Conservation (phyloP, 2,888 invertebrate genomes). For the Clusia tigrina region DNA sequence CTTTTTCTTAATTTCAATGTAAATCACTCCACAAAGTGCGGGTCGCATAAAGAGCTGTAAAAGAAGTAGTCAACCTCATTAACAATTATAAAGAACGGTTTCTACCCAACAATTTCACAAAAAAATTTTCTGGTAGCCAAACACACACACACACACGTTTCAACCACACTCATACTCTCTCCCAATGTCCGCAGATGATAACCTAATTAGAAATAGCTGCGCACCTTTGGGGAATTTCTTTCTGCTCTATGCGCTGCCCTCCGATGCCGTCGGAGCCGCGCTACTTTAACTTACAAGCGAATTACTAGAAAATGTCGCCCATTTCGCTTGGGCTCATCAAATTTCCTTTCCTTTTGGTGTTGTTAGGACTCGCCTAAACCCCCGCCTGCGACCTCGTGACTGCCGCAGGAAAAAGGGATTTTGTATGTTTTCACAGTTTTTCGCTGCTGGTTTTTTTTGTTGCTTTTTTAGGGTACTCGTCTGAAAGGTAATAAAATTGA, state of each 20-base stretch:
- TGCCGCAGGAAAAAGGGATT: not conserved
- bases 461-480: not conserved
- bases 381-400: not conserved
- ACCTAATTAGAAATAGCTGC: conserved; percentile 53
- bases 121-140: no score
- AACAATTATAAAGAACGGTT: conserved; percentile 4
- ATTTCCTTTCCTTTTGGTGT: not conserved
- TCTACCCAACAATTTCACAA: not conserved
- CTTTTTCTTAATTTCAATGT: no score
- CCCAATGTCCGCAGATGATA: conserved; percentile 49
- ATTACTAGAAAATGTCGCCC: conserved; percentile 49
- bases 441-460: conserved; percentile 8
- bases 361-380: not conserved
- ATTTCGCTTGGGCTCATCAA: conserved; percentile 35
- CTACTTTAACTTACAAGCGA: conserved; percentile 45
- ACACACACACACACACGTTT: no score
- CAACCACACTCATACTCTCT: no score
- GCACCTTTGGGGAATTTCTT: conserved; percentile 39
- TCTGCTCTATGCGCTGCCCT: conserved; percentile 1
- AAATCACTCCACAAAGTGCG: not conserved
- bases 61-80: not conserved
- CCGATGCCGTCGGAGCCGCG: not conserved
- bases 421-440: conserved; percentile 24
- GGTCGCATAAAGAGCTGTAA: not conserved
- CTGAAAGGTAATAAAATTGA: conserved; percentile 27